Evolutionary conservation across 2,113 vertebrate genomes (phyloP).

Genomic region (Callionymus lyra): DNA sequence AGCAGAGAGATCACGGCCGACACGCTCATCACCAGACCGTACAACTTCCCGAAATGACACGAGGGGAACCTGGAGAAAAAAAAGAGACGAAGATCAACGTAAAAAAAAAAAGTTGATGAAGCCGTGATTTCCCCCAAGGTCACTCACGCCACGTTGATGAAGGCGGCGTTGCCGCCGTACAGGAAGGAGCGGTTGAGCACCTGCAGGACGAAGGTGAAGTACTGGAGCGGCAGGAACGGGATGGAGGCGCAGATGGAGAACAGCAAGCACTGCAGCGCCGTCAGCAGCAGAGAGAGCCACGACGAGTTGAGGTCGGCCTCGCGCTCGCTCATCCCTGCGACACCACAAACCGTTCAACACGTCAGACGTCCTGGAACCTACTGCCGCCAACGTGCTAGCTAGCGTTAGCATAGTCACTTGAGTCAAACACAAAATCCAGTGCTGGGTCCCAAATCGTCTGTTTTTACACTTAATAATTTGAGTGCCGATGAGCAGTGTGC

Average conservation of each 20-base stretch:
- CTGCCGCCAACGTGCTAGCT: no score
- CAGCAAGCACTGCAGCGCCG: constrained; percentile 69
- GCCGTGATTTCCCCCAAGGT: neutral
- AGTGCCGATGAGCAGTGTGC: no score
- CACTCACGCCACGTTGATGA: constrained; percentile 84
- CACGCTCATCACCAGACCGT: constrained; percentile 75
- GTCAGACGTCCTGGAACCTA: no score
- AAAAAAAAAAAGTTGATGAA: neutral
- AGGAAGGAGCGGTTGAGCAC: constrained; percentile 89
- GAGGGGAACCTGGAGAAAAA: constrained; percentile 71
- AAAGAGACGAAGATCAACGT: neutral
- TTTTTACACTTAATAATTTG: no score
- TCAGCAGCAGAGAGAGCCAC: constrained; percentile 75
- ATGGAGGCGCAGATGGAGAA: constrained; percentile 76
- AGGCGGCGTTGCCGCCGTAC: constrained; percentile 80
- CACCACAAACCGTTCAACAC: neutral
- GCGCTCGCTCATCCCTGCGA: constrained; percentile 43
- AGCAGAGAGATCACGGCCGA: constrained; percentile 75
- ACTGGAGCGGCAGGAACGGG: constrained; percentile 71
- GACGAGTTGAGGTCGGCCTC: constrained; percentile 66
- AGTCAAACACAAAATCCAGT: no score
- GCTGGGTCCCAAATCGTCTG: no score
- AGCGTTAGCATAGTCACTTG: no score
- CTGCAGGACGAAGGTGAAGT: constrained; percentile 80
- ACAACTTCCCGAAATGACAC: constrained; percentile 84